phyloP scores from a whole-genome alignment of 1,140 invertebrate genomes.

The Lycorma delicatula region DNA sequence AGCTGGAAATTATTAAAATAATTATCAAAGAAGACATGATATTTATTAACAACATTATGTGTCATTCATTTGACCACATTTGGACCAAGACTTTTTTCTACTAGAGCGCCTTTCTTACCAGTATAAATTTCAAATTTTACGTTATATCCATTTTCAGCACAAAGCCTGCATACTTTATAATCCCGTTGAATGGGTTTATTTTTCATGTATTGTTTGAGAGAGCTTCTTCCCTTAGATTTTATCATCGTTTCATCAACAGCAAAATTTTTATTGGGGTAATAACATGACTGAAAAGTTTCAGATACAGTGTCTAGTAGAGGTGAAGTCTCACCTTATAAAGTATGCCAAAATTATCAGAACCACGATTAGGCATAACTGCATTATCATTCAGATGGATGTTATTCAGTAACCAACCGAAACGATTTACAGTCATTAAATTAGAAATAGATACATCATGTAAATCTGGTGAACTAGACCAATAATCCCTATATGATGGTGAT shows the following conservation, averaged over 20 bases:
- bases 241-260: not conserved
- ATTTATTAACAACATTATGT: not conserved
- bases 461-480: not conserved
- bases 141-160: not conserved
- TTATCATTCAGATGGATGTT: not conserved
- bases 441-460: not conserved
- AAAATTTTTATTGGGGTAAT: not conserved
- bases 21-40: not conserved
- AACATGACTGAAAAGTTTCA: not conserved
- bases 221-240: not conserved
- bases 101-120: not conserved
- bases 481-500: not conserved
- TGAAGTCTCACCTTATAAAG: not conserved
- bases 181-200: not conserved
- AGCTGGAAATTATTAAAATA: not conserved
- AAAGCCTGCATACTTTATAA: not conserved
- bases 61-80: not conserved
- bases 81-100: not conserved
- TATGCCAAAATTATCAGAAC: not conserved
- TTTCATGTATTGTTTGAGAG: not conserved
- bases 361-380: not conserved
- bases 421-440: not conserved
- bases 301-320: not conserved
- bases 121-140: constrained; percentile 3
- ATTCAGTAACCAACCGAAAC: not conserved